Percentiles rank a stretch among this genome's conserved stretches.
These are phyloP conservation scores for Halictus ligatus DNA, from an alignment of 2,888 invertebrate species.

Conservation along the genomic window DNA sequence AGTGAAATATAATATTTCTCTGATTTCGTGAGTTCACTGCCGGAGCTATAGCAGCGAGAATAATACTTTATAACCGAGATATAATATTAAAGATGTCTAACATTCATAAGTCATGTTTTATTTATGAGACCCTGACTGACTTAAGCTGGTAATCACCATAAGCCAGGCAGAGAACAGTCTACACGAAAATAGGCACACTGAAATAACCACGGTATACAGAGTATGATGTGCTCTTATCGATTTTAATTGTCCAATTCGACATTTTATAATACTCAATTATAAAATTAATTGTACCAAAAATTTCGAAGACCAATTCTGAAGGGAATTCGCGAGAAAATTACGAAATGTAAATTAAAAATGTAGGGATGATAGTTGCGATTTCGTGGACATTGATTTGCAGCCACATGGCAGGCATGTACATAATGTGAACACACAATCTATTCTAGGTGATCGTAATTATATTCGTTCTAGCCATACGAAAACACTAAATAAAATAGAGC, in stretches of 20 bases:
- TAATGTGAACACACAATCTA: not conserved
- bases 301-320: not conserved
- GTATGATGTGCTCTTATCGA: not conserved
- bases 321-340: not conserved
- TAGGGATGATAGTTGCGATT: not conserved
- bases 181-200: not conserved
- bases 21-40: not conserved
- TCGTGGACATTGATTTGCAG: not conserved
- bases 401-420: not conserved
- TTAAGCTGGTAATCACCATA: not conserved
- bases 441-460: not conserved
- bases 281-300: not conserved
- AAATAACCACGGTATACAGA: not conserved
- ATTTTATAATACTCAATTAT: not conserved
- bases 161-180: not conserved
- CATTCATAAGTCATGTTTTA: not conserved
- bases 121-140: conserved; percentile 2
- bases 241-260: not conserved
- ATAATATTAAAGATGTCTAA: not conserved
- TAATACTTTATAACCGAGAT: not conserved
- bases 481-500: not conserved
- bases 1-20: not conserved
- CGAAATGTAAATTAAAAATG: not conserved
- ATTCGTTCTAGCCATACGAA: not conserved
- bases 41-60: not conserved